Conservation (phyloP, 2,113 vertebrate species). For the Syngnathoides biaculeatus region DNA sequence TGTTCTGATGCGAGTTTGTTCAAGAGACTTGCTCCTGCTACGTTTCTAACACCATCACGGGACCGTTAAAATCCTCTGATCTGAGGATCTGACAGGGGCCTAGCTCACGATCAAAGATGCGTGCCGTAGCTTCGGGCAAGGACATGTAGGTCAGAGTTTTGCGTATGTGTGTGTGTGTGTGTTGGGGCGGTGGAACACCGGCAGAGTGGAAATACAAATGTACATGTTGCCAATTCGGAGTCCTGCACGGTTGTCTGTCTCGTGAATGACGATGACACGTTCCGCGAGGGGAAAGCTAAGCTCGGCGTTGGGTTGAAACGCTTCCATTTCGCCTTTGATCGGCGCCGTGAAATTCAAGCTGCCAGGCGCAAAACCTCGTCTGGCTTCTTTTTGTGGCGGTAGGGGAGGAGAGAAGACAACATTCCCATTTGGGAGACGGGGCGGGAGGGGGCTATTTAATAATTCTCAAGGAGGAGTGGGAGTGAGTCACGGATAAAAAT, state of each 20-base stretch:
- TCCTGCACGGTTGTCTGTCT: slow-evolving; percentile 1
- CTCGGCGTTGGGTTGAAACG: slow-evolving; percentile 12
- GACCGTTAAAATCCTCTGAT: background rate
- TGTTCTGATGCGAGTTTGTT: background rate
- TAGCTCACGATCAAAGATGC: background rate
- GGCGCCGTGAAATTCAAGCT: slow-evolving; percentile 17
- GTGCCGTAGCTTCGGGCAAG: background rate
- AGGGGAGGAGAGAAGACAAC: slow-evolving; percentile 32
- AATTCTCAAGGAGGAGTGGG: slow-evolving; percentile 15
- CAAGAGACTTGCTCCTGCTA: background rate
- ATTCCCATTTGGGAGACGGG: slow-evolving; percentile 19
- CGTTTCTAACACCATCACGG: background rate
- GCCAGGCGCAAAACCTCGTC: slow-evolving; percentile 19
- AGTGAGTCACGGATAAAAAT: slow-evolving; percentile 15
- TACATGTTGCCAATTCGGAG: slow-evolving; percentile 1
- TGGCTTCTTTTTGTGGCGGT: slow-evolving; percentile 27
- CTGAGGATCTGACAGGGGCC: background rate
- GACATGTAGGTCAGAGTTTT: background rate
- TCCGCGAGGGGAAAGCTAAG: background rate
- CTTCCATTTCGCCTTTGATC: slow-evolving; percentile 8
- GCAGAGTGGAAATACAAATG: background rate
- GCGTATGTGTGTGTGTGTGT: no score
- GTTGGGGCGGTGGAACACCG: background rate
- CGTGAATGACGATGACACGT: background rate
- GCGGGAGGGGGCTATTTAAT: slow-evolving; percentile 34